Evolutionary conservation across 2,797 vertebrate species (phyloP).

Genomic region (Pelodytes ibericus): DNA sequence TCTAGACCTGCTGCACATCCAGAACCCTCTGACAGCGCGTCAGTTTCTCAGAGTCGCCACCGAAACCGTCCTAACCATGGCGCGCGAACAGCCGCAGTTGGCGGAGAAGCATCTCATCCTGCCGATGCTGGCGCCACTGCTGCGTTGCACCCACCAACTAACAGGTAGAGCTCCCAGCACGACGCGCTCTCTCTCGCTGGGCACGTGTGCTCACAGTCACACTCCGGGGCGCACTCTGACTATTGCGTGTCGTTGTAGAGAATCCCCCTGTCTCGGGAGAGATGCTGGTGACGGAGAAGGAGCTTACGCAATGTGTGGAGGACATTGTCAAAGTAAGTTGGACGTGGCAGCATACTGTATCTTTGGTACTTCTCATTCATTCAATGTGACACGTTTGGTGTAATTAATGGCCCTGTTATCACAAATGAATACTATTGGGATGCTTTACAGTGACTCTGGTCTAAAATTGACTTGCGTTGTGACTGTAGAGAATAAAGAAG

Average conservation of each 20-base stretch:
- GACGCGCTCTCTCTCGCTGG: too few species aligned
- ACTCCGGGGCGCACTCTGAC: neutral
- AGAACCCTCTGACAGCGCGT: constrained; percentile 76
- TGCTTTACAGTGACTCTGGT: too few species aligned
- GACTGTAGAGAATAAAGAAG: too few species aligned
- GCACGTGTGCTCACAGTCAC: neutral
- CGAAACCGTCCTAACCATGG: constrained; percentile 74
- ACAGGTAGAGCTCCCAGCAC: constrained; percentile 10
- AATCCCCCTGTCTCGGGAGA: constrained; percentile 54
- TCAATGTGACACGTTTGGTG: too few species aligned
- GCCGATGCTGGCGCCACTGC: constrained; percentile 79
- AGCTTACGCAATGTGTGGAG: constrained; percentile 83
- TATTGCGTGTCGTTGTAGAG: constrained; percentile 1
- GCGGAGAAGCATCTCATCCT: constrained; percentile 76
- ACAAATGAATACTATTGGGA: too few species aligned
- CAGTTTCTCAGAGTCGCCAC: constrained; percentile 92
- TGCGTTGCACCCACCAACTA: constrained; percentile 61
- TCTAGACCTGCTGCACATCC: constrained; percentile 86
- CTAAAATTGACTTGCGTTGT: too few species aligned
- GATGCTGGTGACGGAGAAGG: constrained; percentile 79
- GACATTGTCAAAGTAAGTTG: constrained; percentile 85
- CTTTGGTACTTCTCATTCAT: too few species aligned
- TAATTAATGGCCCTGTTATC: too few species aligned
- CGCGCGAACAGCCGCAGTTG: constrained; percentile 75
- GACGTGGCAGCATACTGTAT: too few species aligned